A percentile compares a stretch with the other conserved stretches of the same genome.
phyloP scores from a whole-genome alignment of 2,888 invertebrate genomes.

The Hyposoter dolosus region DNA sequence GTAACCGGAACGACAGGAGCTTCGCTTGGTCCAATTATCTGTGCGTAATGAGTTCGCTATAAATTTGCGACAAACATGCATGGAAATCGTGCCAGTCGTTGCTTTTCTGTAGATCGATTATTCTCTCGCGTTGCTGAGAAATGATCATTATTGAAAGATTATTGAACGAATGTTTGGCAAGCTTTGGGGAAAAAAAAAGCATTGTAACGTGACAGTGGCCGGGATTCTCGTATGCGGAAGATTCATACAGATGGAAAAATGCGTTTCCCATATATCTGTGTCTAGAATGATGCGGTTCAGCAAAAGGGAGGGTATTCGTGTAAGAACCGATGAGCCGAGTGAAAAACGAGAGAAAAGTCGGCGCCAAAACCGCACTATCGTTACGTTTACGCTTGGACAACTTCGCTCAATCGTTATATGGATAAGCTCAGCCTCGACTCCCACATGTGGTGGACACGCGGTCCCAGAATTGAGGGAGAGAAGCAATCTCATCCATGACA shows the following conservation, averaged over 20 bases:
- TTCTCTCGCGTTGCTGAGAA: too few relatives aligned
- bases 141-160: not conserved
- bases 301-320: conserved; percentile 71
- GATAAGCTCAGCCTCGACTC: conserved; percentile 75
- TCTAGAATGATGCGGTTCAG: conserved; percentile 35
- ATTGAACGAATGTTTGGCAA: not conserved
- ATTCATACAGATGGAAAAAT: not conserved
- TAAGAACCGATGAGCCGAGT: conserved; percentile 79
- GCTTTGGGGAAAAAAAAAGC: not conserved
- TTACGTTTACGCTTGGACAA: conserved; percentile 83
- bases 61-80: not conserved
- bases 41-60: not conserved
- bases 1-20: not conserved
- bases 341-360: conserved; percentile 71
- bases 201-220: not conserved
- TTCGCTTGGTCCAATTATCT: not conserved
- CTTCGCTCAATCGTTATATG: conserved; percentile 80
- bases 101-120: too few relatives aligned
- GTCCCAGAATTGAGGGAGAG: conserved; percentile 37
- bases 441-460: conserved; percentile 6
- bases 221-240: not conserved
- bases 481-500: conserved; percentile 44
- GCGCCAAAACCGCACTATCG: conserved; percentile 80
- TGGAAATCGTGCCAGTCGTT: too few relatives aligned
- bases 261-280: not conserved